Percentiles rank a stretch among this genome's conserved stretches.
Evolutionary conservation across 2,113 vertebrate genomes (phyloP).

Genomic region (Oreochromis aureus): DNA sequence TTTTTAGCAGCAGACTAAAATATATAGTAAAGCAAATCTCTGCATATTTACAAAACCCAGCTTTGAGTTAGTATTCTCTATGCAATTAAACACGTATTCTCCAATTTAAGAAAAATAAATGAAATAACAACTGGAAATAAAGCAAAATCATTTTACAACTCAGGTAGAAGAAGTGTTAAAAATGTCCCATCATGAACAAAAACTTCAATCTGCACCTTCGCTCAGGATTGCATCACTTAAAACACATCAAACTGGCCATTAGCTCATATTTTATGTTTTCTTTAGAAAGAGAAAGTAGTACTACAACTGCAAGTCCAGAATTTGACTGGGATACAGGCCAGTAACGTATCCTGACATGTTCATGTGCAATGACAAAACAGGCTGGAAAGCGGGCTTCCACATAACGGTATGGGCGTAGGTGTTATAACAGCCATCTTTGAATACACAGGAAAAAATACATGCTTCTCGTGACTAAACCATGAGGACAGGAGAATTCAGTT

Average conservation of each 20-base stretch:
- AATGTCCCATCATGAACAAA: background rate
- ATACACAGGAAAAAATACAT: background rate
- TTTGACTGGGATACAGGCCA: background rate
- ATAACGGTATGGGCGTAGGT: background rate
- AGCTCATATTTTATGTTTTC: background rate
- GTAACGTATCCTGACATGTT: background rate
- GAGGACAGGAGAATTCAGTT: background rate
- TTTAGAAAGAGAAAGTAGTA: background rate
- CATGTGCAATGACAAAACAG: background rate
- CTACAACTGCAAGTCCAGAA: background rate
- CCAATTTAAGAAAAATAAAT: no score
- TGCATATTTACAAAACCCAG: background rate
- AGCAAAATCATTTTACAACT: no score
- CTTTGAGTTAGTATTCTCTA: no score
- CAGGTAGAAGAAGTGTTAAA: background rate
- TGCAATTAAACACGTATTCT: no score
- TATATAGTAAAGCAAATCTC: background rate
- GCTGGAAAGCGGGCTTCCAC: background rate
- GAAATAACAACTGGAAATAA: no score
- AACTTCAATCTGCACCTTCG: background rate
- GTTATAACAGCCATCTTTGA: background rate
- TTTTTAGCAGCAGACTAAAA: no score
- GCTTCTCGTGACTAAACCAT: background rate
- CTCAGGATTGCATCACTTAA: background rate
- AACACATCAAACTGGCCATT: background rate